Base-by-base conservation (phyloP, 2,113 vertebrate species). In the Quiscalus mexicanus region DNA sequence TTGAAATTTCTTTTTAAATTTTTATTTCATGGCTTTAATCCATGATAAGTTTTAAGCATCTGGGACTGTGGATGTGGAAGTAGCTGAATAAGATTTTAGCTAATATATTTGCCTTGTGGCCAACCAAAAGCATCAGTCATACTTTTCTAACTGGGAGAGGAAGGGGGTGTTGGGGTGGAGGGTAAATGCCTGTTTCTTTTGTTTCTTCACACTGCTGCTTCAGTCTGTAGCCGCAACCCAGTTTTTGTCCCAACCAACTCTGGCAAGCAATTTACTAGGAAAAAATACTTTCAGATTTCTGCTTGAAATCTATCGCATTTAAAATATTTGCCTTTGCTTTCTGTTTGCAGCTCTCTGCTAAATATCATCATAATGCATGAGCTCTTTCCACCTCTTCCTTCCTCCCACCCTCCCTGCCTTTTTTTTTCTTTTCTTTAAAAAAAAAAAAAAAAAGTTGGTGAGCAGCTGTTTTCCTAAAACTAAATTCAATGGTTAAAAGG, bases 11-110 rank as follows among this genome's bases (percentile, higher is more conserved):
- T 93, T 92, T 78, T 89, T 58, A 14, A 59, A 82, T 81, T 92
- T 94, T 98, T 98, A 97, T 98, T 98, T 98, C 98, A 98, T 98
- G 98, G 98, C 98, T 98, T 98, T 98, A 98, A 95, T 98, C 98
- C 98, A 98, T 98, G 98, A 98, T 96, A 62, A 92, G 95, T 97
- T 98, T 97, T 96, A 98, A 97, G 95, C 91, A 90, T 89, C 88
- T 96, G 96, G 97, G 96, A 92, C 97, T 47, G 83, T 94, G 91
- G 96, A 95, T 96, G 84, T 97, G 96, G 92, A 95, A 95, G 92
- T 97, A 97, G 96, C 93, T 97, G 94, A 97, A 96, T 76, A 35
- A 96, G 56, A 75, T 96, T 97, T 89, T 98, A 95, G 92, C 64
- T 92, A 53, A 37, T 93, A 37, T 93, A 75, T 91, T 89, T 96